Evolutionary conservation across 2,888 invertebrate species (phyloP).

Genomic region (Fragum sueziense): DNA sequence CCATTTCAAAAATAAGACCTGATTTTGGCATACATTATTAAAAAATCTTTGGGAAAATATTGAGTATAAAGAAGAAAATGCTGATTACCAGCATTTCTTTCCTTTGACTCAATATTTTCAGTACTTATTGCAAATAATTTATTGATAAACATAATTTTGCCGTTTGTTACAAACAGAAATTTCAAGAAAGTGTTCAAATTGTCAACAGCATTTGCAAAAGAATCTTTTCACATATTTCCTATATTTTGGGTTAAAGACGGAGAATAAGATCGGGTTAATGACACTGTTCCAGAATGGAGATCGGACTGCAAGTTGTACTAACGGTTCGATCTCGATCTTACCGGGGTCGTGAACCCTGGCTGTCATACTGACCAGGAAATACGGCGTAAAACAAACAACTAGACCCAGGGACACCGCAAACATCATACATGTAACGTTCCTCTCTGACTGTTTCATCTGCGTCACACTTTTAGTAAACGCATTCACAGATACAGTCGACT

Average conservation of each 20-base stretch:
- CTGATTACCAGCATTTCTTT: no score
- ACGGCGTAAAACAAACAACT: slow-evolving; percentile 42
- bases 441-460: slow-evolving; percentile 32
- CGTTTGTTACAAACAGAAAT: no score
- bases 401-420: slow-evolving; percentile 44
- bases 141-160: no score
- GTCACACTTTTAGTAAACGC: neutral
- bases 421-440: slow-evolving; percentile 47
- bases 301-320: slow-evolving; percentile 35
- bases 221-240: slow-evolving; percentile 20
- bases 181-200: no score
- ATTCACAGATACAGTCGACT: slow-evolving; percentile 1
- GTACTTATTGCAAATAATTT: no score
- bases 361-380: slow-evolving; percentile 29
- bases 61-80: no score
- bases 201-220: neutral
- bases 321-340: slow-evolving; percentile 18
- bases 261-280: slow-evolving; percentile 54
- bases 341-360: slow-evolving; percentile 12
- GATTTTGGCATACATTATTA: no score
- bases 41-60: no score
- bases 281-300: slow-evolving; percentile 53
- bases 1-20: no score
- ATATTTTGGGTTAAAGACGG: slow-evolving; percentile 46
- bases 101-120: no score